Conservation (phyloP, 2,797 vertebrate species). For the Salmo trutta region DNA sequence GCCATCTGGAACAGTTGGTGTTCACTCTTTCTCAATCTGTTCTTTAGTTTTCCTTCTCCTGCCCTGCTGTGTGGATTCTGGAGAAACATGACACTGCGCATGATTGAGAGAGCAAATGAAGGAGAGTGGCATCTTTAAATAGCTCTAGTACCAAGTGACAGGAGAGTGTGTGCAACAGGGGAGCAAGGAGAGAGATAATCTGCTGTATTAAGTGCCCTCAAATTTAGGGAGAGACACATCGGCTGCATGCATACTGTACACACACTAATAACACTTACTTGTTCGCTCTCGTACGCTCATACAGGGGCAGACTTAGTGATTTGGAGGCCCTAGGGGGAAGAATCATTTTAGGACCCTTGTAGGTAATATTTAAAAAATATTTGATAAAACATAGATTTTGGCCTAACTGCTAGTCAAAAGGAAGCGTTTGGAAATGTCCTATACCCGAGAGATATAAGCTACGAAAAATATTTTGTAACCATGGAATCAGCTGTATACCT, state of each 20-base stretch:
- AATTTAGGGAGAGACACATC: conserved; percentile 49
- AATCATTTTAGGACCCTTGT: too few species aligned
- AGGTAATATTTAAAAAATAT: too few species aligned
- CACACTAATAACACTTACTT: conserved; percentile 23
- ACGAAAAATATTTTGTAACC: too few species aligned
- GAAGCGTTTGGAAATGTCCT: too few species aligned
- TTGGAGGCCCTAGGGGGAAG: too few species aligned
- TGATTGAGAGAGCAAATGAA: conserved; percentile 34
- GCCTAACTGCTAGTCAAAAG: too few species aligned
- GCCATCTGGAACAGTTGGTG: conserved; percentile 16
- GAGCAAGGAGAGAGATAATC: conserved; percentile 38
- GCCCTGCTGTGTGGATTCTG: conserved; percentile 1
- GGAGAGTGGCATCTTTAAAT: conserved; percentile 9
- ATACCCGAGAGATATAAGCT: too few species aligned
- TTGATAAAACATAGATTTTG: too few species aligned
- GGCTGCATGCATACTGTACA: conserved; percentile 27
- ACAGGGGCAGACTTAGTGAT: conserved; percentile 10
- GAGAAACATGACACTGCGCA: conserved; percentile 45
- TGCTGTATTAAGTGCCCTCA: conserved; percentile 61
- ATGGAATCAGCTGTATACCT: too few species aligned
- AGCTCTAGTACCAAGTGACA: conserved; percentile 4
- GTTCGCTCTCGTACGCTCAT: not conserved
- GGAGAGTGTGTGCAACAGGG: conserved; percentile 18
- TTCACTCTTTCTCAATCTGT: conserved; percentile 27
- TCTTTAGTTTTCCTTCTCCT: conserved; percentile 20